A percentile compares a stretch with the other conserved stretches of the same genome.
Conservation (phyloP, 2,888 invertebrate genomes). For the Odontocolon sp. region DNA sequence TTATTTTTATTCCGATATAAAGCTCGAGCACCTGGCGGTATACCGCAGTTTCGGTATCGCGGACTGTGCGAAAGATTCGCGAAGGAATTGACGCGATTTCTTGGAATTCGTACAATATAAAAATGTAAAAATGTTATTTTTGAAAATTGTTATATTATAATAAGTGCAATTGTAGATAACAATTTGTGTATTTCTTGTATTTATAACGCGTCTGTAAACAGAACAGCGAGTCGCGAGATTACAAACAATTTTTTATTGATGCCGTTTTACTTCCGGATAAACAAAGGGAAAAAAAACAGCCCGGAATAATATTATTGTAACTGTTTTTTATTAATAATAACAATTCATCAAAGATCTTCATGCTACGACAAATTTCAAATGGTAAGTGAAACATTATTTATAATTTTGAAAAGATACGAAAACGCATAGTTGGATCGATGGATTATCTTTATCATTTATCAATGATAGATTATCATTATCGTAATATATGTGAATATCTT, state of each 20-base stretch:
- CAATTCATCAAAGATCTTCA: background rate
- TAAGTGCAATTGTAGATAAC: no score
- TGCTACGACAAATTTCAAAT: conserved; percentile 33
- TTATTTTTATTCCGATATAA: conserved; percentile 43
- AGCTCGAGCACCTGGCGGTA: conserved; percentile 44
- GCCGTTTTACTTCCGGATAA: background rate
- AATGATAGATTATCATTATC: no score
- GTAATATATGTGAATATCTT: no score
- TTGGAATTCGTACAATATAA: no score
- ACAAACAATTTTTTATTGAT: background rate
- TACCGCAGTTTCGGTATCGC: conserved; percentile 34
- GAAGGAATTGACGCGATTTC: no score
- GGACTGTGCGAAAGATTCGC: conserved; percentile 13
- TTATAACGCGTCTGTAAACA: background rate
- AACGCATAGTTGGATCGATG: no score
- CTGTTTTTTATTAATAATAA: background rate
- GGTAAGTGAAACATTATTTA: conserved; percentile 44
- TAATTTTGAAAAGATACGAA: no score
- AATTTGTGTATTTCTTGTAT: background rate
- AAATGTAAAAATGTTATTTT: no score
- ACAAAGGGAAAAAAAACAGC: background rate
- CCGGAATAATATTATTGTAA: conserved; percentile 3
- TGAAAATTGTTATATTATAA: no score
- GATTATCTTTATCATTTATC: no score
- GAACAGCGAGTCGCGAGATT: background rate